Evolutionary conservation across 2,797 vertebrate genomes (phyloP).

Genomic region (Kryptopterus vitreolus): DNA sequence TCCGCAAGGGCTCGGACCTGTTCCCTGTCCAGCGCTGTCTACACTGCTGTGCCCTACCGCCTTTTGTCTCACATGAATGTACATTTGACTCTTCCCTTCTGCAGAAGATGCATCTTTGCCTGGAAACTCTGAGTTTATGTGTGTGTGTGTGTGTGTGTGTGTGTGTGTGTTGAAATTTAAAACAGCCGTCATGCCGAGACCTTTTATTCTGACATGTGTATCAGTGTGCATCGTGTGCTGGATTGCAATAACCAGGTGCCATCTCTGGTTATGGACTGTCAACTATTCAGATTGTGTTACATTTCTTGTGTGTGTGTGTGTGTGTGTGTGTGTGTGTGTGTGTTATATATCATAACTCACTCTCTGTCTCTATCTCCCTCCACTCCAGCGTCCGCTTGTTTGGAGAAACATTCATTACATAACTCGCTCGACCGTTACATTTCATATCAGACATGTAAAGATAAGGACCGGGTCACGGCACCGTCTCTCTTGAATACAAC

Average conservation of each 20-base stretch:
- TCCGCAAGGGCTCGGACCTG: slow-evolving; percentile 42
- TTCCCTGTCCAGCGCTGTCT: slow-evolving; percentile 48
- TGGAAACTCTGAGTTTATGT: slow-evolving; percentile 59
- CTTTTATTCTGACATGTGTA: slow-evolving; percentile 41
- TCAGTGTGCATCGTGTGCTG: slow-evolving; percentile 50
- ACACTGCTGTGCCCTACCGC: slow-evolving; percentile 21
- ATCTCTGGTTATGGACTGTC: slow-evolving; percentile 57
- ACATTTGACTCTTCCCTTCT: slow-evolving; percentile 62
- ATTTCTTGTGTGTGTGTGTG: slow-evolving; percentile 53
- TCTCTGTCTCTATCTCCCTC: slow-evolving; percentile 67
- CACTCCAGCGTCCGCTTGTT: slow-evolving; percentile 70
- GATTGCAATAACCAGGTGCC: slow-evolving; percentile 55
- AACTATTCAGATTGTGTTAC: slow-evolving; percentile 44
- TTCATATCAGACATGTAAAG: slow-evolving; percentile 65
- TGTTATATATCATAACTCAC: slow-evolving; percentile 71
- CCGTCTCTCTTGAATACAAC: slow-evolving; percentile 45
- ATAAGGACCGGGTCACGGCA: slow-evolving; percentile 51
- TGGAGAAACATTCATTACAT: slow-evolving; percentile 70
- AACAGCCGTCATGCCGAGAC: slow-evolving; percentile 23
- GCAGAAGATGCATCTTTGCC: slow-evolving; percentile 74
- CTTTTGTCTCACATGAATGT: slow-evolving; percentile 49
- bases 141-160: slow-evolving; percentile 59
- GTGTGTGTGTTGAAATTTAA: slow-evolving; percentile 34
- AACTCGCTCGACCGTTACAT: slow-evolving; percentile 66
- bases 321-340: slow-evolving; percentile 62